Base-by-base conservation (phyloP, 2,888 invertebrate species). In the Euzetes globulus region DNA sequence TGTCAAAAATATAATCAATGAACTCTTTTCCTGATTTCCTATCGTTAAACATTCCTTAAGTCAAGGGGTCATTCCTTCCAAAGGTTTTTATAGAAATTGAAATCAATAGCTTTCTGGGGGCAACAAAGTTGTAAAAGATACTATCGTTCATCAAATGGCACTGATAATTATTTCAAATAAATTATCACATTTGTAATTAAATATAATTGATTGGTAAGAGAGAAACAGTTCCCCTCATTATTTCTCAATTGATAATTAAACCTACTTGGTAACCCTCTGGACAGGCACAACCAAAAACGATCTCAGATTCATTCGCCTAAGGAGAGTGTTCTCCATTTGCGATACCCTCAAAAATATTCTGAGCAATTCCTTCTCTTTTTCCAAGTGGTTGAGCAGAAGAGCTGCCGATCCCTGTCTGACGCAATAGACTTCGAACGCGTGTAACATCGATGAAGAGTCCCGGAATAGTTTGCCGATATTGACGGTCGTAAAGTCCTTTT, bases 281-380 rank as follows among this genome's bases (percentile, higher is more conserved):
- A 97, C 95, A 78, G 96, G 96, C 80, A 92, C 94, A 94, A 96
- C 96, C 74, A 96, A 88, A 84, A 96, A 97, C n/a, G 96, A 94
- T 84, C 95, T 94, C 70, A 97, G 86, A 83, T 95, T 95, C 95
- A 96, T 96, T 80, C 95, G 87, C 79, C 96, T 86, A 79, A 96
- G 85, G 77, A 94, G 90, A 25, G 91, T 88, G 83, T 96, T 96
- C 83, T 96, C 96, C 91, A 94, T 94, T 86, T 96, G 96, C 50
- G 95, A 95, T 75, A 95, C 96, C 82, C 92, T 89, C 76, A 97
- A 86, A 84, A 96, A 97, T 84, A 96, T 94, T 82, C 94, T 87
- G 79, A 96, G 85, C 75, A 96, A 87, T 83, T 96, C 95, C 83
- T 94, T 94, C 82, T 96, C 95, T 84, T 94, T 93, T 85, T 95